Percentiles rank a stretch among this genome's conserved stretches.
Evolutionary conservation across 2,113 vertebrate genomes (phyloP).

Genomic region (Labeo rohita): DNA sequence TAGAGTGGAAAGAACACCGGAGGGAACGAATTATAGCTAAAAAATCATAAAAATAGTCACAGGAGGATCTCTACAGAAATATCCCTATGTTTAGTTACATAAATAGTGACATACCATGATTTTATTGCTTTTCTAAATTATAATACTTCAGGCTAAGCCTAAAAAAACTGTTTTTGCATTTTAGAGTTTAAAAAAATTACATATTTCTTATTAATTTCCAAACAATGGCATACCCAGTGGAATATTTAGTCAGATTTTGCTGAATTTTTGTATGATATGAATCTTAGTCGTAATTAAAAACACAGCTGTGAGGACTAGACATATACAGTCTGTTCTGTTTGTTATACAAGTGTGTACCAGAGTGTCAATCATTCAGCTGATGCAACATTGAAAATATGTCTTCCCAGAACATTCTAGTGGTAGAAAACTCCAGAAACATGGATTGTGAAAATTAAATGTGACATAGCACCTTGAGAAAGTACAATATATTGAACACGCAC

Average conservation of each 20-base stretch:
- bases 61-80: neutral
- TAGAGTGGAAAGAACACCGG: constrained; percentile 18
- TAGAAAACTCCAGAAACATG: neutral
- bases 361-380: constrained; percentile 11
- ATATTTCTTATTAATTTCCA: neutral
- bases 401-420: neutral
- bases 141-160: neutral
- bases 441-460: neutral
- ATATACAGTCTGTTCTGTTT: neutral
- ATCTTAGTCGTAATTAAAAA: neutral
- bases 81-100: neutral
- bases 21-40: constrained; percentile 4
- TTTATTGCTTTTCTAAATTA: neutral
- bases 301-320: neutral
- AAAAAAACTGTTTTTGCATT: neutral
- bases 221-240: neutral
- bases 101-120: neutral
- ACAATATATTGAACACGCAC: neutral
- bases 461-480: neutral
- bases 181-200: neutral
- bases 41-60: neutral
- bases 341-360: no score
- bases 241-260: neutral
- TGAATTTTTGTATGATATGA: neutral
- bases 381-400: neutral